Evolutionary conservation across 2,888 invertebrate species (phyloP), one percentile per base, ranked within the genome.

Genomic region (Eilema depressum): DNA sequence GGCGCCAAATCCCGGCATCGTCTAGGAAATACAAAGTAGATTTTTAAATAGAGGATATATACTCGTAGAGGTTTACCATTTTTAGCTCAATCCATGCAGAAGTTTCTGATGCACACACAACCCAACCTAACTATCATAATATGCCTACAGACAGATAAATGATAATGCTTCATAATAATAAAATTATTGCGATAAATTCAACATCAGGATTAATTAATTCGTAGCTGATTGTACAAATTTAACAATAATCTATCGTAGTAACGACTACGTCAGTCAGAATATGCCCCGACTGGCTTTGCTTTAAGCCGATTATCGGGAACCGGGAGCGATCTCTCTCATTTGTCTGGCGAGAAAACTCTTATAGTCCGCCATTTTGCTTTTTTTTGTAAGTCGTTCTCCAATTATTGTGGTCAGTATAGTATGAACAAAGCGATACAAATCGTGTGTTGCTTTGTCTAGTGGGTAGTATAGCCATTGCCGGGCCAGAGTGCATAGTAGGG

Each of bases 211-310:
- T 20, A n/a, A n/a, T 41, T 41, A 3, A 41, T 41, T 63, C 25
- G 26, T 20, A 30, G 25, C 56, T 57, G 57, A 66, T 66, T 66
- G 57, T 57, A 57, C 23, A 66, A 66, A 66, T 65, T 10, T 25
- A 25, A 14, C 37, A 53, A 53, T 59, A 33, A 70, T 66, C 60
- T 53, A 64, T 70, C 60, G 17, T 47, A 56, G 14, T 28, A n/a
- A 4, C n/a, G 59, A 26, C 75, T 70, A 71, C 74, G 73, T 77
- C 80, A 75, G 77, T 77, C 62, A 68, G 75, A 65, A 71, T 62
- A 70, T 69, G 74, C 64, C 20, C 61, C 66, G 37, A 60, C 63
- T 64, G 53, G 60, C 53, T 71, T 71, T 73, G 60, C 53, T 71
- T 71, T 73, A 76, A 73, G 73, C 70, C 71, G 71, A 68, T 68